These are phyloP conservation scores for Labeo rohita DNA, from an alignment of 2,113 vertebrate genomes.

Conservation along the genomic window DNA sequence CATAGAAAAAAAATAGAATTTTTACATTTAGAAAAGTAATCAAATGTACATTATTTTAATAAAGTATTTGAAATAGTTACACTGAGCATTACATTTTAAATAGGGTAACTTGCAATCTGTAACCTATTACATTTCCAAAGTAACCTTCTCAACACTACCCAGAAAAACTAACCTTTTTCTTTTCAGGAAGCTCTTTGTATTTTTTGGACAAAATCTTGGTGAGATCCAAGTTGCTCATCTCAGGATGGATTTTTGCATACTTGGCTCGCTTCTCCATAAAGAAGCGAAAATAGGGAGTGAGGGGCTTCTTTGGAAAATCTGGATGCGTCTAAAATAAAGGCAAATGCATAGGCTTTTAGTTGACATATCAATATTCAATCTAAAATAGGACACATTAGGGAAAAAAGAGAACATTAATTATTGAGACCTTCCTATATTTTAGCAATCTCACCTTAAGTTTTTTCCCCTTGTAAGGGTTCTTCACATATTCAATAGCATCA, in stretches of 20 bases:
- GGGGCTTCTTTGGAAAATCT: slow-evolving; percentile 81
- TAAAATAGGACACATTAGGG: not conserved
- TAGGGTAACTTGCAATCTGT: too few species aligned
- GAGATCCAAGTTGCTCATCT: slow-evolving; percentile 84
- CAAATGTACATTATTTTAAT: too few species aligned
- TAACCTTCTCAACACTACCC: not conserved
- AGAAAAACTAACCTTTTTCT: slow-evolving; percentile 73
- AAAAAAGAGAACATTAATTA: not conserved
- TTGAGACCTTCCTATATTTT: not conserved
- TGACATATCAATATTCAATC: not conserved
- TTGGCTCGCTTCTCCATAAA: slow-evolving; percentile 84
- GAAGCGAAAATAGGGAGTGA: slow-evolving; percentile 82
- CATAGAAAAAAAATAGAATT: too few species aligned
- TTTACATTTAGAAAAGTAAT: too few species aligned
- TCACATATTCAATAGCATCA: slow-evolving; percentile 79
- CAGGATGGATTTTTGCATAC: slow-evolving; percentile 82
- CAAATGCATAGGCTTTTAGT: not conserved
- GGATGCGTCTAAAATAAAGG: slow-evolving; percentile 74
- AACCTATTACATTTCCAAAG: too few species aligned
- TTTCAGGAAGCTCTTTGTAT: slow-evolving; percentile 81
- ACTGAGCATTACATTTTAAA: too few species aligned
- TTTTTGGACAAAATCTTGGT: slow-evolving; percentile 84
- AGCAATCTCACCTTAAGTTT: slow-evolving; percentile 77
- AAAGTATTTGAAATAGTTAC: too few species aligned
- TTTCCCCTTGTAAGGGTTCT: slow-evolving; percentile 83